Conservation (phyloP, 2,797 vertebrate species). For the Enoplosus armatus region DNA sequence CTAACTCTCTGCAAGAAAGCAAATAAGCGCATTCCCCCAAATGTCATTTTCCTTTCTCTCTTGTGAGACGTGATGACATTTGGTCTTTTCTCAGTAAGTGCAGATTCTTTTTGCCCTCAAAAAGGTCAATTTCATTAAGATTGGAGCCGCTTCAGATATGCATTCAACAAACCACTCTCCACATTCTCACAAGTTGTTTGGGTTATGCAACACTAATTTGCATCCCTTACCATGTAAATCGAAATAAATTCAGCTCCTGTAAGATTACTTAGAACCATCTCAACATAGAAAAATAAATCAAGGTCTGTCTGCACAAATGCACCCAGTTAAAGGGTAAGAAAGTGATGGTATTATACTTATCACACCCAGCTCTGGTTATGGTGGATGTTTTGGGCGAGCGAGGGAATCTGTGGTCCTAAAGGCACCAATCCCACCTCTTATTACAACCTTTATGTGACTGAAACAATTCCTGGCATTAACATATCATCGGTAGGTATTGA, state of each 20-base stretch:
- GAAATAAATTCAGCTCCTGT: background rate
- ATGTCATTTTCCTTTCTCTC: slow-evolving; percentile 6
- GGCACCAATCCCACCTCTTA: slow-evolving; percentile 10
- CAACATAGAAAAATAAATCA: slow-evolving; percentile 11
- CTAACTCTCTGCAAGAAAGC: no score
- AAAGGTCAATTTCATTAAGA: background rate
- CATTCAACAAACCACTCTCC: background rate
- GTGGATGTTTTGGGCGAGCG: background rate
- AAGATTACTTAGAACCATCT: background rate
- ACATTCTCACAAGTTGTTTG: background rate
- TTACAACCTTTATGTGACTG: background rate
- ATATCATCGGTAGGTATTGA: background rate
- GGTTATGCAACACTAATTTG: background rate
- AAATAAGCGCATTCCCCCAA: background rate
- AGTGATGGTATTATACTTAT: background rate
- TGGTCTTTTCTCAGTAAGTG: background rate
- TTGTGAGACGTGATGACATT: no score
- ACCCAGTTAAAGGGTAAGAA: slow-evolving; percentile 29
- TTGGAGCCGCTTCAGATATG: background rate
- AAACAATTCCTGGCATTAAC: slow-evolving; percentile 4
- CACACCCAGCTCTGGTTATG: slow-evolving; percentile 12
- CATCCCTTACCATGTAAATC: background rate
- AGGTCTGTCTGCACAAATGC: slow-evolving; percentile 8
- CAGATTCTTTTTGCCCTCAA: background rate
- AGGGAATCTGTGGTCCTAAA: background rate